phyloP scores from a whole-genome alignment of 2,113 vertebrate genomes.

The Brachyhypopomus gauderio region DNA sequence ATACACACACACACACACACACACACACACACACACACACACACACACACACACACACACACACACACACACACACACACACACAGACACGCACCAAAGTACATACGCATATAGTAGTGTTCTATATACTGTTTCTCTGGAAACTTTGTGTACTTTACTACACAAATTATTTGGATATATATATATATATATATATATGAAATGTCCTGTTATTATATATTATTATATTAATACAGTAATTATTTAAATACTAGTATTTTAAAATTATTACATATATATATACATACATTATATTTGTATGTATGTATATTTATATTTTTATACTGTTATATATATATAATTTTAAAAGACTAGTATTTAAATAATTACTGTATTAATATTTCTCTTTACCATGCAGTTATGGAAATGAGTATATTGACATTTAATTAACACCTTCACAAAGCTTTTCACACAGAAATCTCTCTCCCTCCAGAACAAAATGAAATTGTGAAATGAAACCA shows the following conservation, averaged over 20 bases:
- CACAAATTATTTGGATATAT: conserved; percentile 19
- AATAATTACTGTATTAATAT: conserved; percentile 47
- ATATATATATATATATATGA: no score
- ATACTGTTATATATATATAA: no score
- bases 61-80: conserved; percentile 16
- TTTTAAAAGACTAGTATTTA: no score
- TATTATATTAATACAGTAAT: conserved; percentile 50
- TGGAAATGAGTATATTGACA: conserved; percentile 78
- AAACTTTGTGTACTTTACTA: background rate
- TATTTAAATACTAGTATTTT: background rate
- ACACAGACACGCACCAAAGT: conserved; percentile 52
- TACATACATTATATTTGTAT: no score
- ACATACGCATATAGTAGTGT: no score
- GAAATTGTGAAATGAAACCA: conserved; percentile 96
- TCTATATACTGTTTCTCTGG: no score
- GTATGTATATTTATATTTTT: no score
- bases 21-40: background rate
- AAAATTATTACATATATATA: no score
- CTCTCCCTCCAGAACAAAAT: conserved; percentile 81
- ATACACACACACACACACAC: no score
- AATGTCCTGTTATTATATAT: no score
- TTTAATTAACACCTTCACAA: conserved; percentile 92
- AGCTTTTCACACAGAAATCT: conserved; percentile 70
- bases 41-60: no score
- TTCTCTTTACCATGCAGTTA: conserved; percentile 77